These are phyloP conservation scores for Haemorhous mexicanus DNA, from an alignment of 2,113 vertebrate genomes.

Conservation along the genomic window DNA sequence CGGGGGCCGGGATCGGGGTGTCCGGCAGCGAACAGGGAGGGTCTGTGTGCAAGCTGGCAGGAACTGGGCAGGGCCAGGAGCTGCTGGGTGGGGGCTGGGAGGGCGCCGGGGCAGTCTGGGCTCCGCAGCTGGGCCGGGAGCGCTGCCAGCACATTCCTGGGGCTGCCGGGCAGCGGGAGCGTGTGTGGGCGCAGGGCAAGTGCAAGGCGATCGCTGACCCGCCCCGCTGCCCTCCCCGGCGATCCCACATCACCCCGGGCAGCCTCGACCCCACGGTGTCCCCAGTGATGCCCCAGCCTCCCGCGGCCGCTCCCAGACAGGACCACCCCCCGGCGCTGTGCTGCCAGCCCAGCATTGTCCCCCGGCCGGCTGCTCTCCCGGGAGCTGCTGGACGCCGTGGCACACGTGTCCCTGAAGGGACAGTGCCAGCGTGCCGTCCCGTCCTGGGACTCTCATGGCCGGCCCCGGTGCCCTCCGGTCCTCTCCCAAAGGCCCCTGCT, in stretches of 20 bases:
- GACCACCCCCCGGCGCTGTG: not conserved
- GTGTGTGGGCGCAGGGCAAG: slow-evolving; percentile 21
- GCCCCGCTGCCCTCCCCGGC: accelerated
- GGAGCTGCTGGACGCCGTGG: not conserved
- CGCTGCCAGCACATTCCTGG: slow-evolving; percentile 45
- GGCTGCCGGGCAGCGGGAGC: not conserved
- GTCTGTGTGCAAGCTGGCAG: not conserved
- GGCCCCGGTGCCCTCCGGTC: accelerated
- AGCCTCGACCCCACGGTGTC: not conserved
- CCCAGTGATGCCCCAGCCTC: not conserved
- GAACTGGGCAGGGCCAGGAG: not conserved
- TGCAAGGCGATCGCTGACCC: not conserved
- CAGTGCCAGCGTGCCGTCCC: not conserved
- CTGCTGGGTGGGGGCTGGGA: not conserved
- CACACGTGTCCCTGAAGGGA: accelerated
- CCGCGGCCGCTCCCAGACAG: not conserved
- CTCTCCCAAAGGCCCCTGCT: not conserved
- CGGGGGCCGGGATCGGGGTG: not conserved
- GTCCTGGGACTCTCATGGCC: accelerated
- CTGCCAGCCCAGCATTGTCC: not conserved
- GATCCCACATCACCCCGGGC: accelerated
- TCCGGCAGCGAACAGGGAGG: not conserved
- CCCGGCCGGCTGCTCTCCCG: not conserved
- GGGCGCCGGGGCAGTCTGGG: not conserved
- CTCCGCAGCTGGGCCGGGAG: slow-evolving; percentile 31